Conservation (phyloP, 1,140 invertebrate species). For the Drosophila pruinosa region DNA sequence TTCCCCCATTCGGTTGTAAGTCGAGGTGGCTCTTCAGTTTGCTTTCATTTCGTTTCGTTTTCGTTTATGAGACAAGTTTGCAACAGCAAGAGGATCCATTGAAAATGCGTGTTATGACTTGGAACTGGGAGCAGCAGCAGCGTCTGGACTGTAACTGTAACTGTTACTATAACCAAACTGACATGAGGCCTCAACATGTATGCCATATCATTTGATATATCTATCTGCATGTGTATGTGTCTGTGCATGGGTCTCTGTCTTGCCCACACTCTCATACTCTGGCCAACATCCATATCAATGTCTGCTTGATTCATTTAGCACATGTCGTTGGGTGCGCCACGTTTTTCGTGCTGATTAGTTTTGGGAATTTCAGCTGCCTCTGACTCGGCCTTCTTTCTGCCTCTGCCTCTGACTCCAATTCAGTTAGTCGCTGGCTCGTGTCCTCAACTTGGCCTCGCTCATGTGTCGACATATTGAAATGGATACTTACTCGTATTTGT, state of each 20-base stretch:
- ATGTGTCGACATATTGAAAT: conserved; percentile 36
- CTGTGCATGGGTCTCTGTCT: neutral
- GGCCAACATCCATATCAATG: neutral
- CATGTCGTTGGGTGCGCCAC: conserved; percentile 34
- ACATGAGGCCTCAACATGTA: neutral
- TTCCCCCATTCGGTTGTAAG: too few relatives aligned
- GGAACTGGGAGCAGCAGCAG: neutral
- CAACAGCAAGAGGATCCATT: conserved; percentile 54
- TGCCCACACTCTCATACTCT: neutral
- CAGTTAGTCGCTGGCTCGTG: conserved; percentile 2
- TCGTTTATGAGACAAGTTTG: conserved; percentile 68
- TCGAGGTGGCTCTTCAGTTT: too few relatives aligned
- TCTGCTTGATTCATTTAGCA: conserved; percentile 42
- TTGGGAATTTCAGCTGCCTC: conserved; percentile 69
- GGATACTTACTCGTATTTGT: conserved; percentile 22
- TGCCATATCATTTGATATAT: conserved; percentile 37
- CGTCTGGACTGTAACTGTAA: neutral
- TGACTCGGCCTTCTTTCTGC: too few relatives aligned
- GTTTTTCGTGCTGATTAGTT: conserved; percentile 69
- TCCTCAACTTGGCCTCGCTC: conserved; percentile 43
- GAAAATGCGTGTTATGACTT: conserved; percentile 65
- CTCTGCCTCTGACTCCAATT: too few relatives aligned
- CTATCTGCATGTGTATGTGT: neutral
- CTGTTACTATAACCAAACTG: conserved; percentile 14
- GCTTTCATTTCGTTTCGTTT: neutral